Evolutionary conservation across 1,140 invertebrate species (phyloP).

Genomic region (Lucilia cuprina): DNA sequence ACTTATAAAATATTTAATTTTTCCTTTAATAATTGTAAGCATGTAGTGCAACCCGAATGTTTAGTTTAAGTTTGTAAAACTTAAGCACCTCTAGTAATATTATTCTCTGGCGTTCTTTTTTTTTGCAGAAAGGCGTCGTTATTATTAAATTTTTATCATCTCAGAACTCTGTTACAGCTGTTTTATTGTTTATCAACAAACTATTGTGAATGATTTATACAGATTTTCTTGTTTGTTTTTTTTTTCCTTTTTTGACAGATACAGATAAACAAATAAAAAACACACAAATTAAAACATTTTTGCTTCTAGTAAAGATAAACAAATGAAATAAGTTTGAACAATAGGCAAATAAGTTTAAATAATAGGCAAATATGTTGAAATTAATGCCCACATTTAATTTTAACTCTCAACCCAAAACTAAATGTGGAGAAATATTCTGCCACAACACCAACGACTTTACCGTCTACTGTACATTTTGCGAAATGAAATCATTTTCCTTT

Average conservation of each 20-base stretch:
- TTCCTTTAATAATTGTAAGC: no score
- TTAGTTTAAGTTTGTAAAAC: no score
- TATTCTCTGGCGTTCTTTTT: no score
- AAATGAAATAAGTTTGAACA: background rate
- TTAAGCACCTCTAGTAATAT: no score
- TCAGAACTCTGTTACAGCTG: background rate
- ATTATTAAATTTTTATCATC: no score
- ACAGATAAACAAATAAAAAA: background rate
- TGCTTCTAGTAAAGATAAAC: background rate
- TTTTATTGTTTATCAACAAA: background rate
- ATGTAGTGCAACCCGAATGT: no score
- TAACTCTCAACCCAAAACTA: conserved; percentile 4
- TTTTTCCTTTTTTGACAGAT: background rate
- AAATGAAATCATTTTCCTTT: conserved; percentile 35
- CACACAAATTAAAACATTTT: background rate
- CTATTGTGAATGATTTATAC: background rate
- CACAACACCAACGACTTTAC: conserved; percentile 37
- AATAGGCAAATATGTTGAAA: conserved; percentile 8
- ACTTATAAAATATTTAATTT: no score
- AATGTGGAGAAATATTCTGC: conserved; percentile 40
- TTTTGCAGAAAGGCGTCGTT: no score
- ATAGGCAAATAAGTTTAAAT: background rate
- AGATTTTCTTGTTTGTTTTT: background rate
- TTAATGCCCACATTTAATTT: conserved; percentile 23
- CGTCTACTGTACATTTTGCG: conserved; percentile 36